Base-by-base conservation (phyloP, 2,888 invertebrate species). In the Dinocampus coccinellae region DNA sequence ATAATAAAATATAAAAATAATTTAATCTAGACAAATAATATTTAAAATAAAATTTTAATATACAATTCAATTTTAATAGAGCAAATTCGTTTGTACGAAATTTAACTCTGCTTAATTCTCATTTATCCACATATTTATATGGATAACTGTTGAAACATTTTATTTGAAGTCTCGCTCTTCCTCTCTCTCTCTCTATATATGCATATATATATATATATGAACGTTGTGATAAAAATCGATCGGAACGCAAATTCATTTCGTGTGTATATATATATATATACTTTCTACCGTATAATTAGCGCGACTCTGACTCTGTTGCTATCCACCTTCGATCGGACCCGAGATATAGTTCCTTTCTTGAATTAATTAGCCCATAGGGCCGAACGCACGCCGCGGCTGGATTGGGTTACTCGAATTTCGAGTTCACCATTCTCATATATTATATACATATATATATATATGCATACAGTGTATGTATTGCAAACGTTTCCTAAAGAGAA, bases 341-440 rank as follows among this genome's bases (percentile, higher is more conserved):
- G 63, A 70, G 66, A 73, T 65, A 60, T 57, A 70, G 66, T 52
- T 69, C 47, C 69, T 63, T 57, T 67, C 62, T 67, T 70, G 66
- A 70, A 73, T 73, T 67, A 70, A 73, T 69, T 70, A 70, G 69
- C 62, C 73, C 64, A 69, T 69, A 69, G 64, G 68, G 69, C 61
- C 64, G 33, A 57, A 42, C 55, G 22, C 47, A 60, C 68, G 47
- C 24, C 57, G 47, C n/a, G 42, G 42, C 47, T 33, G 39, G 57
- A 57, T 70, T 57, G 57, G 29, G 57, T 70, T 64, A 70, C 64
- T 55, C 62, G 57, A 55, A 70, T 64, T 70, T 64, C 55, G 58
- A 42, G 58, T 64, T 58, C 47, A 47, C 60, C 24, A 47, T 61
- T 68, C 63, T 52, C 39, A 34, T 53, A 34, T 33, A 53, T 9